These are phyloP conservation scores for Stegodyphus mimosarum DNA, from an alignment of 1,140 invertebrate genomes.

Conservation along the genomic window DNA sequence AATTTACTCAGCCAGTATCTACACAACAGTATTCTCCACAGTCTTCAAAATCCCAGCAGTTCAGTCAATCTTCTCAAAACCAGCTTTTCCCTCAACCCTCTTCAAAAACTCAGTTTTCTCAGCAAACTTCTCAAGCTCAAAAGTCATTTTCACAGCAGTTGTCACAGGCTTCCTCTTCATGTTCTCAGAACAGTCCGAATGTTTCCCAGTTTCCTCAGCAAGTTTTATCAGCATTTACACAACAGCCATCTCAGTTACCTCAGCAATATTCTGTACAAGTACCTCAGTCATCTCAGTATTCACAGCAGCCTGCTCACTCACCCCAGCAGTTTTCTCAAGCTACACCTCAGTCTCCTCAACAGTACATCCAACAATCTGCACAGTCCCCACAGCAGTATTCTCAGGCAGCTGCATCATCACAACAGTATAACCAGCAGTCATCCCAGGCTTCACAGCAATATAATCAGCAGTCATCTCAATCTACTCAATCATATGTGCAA, in stretches of 20 bases:
- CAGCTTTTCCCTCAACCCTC: not conserved
- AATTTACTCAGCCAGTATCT: constrained; percentile 10
- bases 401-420: constrained; percentile 2
- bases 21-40: constrained; percentile 28
- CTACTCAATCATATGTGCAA: not conserved
- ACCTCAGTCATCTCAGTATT: constrained; percentile 21
- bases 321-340: constrained; percentile 3
- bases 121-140: not conserved
- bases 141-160: not conserved
- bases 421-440: constrained; percentile 11
- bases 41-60: constrained; percentile 29
- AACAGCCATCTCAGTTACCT: constrained; percentile 18
- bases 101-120: constrained; percentile 15
- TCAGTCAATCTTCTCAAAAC: constrained; percentile 15
- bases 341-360: constrained; percentile 16
- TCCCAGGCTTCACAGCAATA: constrained; percentile 21
- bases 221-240: constrained; percentile 15
- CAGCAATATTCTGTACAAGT: constrained; percentile 22
- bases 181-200: constrained; percentile 25
- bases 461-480: constrained; percentile 6
- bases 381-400: constrained; percentile 31
- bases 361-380: constrained; percentile 13
- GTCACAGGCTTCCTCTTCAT: not conserved
- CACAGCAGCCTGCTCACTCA: constrained; percentile 9
- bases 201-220: constrained; percentile 32